A percentile compares a stretch with the other conserved stretches of the same genome.
Evolutionary conservation across 2,113 vertebrate species (phyloP).

Genomic region (Psettodes erumei): DNA sequence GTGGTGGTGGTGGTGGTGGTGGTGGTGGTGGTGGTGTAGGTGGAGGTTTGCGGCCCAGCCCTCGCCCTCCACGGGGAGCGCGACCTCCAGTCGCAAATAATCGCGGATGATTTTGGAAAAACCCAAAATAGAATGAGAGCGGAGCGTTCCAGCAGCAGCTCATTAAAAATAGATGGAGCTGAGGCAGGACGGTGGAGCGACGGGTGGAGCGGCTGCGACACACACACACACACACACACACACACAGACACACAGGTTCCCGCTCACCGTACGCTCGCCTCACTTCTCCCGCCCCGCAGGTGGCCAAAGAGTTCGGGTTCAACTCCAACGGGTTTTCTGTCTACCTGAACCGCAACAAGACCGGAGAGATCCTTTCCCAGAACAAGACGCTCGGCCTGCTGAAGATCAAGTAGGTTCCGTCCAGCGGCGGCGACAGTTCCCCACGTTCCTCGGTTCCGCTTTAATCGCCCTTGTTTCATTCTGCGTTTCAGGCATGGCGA

Average conservation of each 20-base stretch:
- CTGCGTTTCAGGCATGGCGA: conserved; percentile 91
- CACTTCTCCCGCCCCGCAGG: conserved; percentile 80
- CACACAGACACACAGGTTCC: too few species aligned
- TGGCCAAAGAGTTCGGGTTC: conserved; percentile 97
- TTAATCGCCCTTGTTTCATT: neutral
- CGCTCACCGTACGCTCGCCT: too few species aligned
- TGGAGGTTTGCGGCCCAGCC: too few species aligned
- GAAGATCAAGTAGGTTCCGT: conserved; percentile 98
- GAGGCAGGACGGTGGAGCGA: conserved; percentile 43
- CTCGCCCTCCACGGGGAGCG: too few species aligned
- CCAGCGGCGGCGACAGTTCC: too few species aligned
- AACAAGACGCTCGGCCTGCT: conserved; percentile 93
- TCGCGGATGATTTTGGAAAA: neutral
- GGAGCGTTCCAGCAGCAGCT: conserved; percentile 45
- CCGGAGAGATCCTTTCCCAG: conserved; percentile 91
- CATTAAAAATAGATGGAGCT: conserved; percentile 75
- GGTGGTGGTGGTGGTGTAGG: too few species aligned
- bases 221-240: too few species aligned
- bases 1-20: too few species aligned
- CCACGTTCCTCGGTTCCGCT: too few species aligned
- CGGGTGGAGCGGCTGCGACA: conserved; percentile 20
- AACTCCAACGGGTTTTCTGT: conserved; percentile 95
- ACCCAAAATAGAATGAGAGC: conserved; percentile 39
- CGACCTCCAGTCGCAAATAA: neutral
- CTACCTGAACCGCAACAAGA: conserved; percentile 96